phyloP scores from a whole-genome alignment of 1,140 invertebrate species.

The Drosophila insularis region DNA sequence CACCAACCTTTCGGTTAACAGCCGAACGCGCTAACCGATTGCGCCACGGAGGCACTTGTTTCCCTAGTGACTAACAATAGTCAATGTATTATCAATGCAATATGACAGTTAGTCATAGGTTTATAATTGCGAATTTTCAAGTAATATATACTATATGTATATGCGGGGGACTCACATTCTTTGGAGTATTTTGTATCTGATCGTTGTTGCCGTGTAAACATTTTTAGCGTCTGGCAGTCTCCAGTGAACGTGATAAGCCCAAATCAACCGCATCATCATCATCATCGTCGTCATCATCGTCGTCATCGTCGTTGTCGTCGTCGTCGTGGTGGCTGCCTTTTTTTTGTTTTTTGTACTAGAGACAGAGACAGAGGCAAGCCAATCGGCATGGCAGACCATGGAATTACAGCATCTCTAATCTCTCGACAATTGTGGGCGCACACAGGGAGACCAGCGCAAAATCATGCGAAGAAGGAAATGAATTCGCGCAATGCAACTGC shows the following conservation, averaged over 20 bases:
- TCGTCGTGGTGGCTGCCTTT: slow-evolving; percentile 32
- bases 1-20: slow-evolving; percentile 93
- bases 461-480: slow-evolving; percentile 74
- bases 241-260: slow-evolving; percentile 76
- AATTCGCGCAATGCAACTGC: slow-evolving; percentile 70
- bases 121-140: background rate
- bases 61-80: background rate
- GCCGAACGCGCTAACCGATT: slow-evolving; percentile 91
- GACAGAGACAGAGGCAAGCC: slow-evolving; percentile 29
- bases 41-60: slow-evolving; percentile 88
- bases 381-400: slow-evolving; percentile 57
- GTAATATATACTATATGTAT: too few species aligned
- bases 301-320: slow-evolving; percentile 49
- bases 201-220: slow-evolving; percentile 53
- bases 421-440: slow-evolving; percentile 80
- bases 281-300: slow-evolving; percentile 51
- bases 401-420: slow-evolving; percentile 80
- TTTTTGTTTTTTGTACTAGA: background rate
- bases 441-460: slow-evolving; percentile 56
- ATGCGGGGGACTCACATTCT: background rate
- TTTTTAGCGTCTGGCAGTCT: slow-evolving; percentile 66
- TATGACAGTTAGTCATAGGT: background rate
- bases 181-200: background rate
- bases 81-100: fast-evolving
- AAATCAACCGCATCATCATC: slow-evolving; percentile 72